Conservation (phyloP, 2,888 invertebrate species). For the Aelia acuminata region DNA sequence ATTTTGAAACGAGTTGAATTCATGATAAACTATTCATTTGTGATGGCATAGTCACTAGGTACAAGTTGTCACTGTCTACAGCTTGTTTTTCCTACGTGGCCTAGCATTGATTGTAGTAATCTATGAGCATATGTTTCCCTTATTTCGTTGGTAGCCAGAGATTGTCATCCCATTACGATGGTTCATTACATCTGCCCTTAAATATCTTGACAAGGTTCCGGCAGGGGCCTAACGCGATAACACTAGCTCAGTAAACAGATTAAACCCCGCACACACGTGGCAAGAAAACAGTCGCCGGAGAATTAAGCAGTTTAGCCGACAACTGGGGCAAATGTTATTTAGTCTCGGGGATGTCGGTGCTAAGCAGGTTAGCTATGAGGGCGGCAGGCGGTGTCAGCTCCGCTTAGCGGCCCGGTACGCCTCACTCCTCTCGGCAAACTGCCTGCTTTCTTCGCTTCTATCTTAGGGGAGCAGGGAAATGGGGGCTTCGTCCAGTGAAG, state of each 20-base stretch:
- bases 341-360: background rate
- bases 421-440: background rate
- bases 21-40: too few species aligned
- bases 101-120: too few species aligned
- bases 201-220: background rate
- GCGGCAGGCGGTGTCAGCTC: slow-evolving; percentile 19
- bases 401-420: background rate
- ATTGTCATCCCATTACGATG: background rate
- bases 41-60: too few species aligned
- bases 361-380: slow-evolving; percentile 21
- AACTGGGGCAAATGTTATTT: background rate
- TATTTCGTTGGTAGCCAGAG: background rate
- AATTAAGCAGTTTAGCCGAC: slow-evolving; percentile 27
- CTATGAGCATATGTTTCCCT: too few species aligned
- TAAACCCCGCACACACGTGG: slow-evolving; percentile 8
- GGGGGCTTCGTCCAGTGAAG: background rate
- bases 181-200: background rate
- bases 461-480: background rate
- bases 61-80: too few species aligned
- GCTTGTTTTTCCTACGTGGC: too few species aligned
- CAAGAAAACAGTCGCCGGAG: background rate
- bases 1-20: too few species aligned
- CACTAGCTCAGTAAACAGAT: background rate
- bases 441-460: slow-evolving; percentile 3
- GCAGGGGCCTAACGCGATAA: background rate